A percentile compares a stretch with the other conserved stretches of the same genome.
phyloP scores from a whole-genome alignment of 2,888 invertebrate species.

The Notocelia uddmanniana region DNA sequence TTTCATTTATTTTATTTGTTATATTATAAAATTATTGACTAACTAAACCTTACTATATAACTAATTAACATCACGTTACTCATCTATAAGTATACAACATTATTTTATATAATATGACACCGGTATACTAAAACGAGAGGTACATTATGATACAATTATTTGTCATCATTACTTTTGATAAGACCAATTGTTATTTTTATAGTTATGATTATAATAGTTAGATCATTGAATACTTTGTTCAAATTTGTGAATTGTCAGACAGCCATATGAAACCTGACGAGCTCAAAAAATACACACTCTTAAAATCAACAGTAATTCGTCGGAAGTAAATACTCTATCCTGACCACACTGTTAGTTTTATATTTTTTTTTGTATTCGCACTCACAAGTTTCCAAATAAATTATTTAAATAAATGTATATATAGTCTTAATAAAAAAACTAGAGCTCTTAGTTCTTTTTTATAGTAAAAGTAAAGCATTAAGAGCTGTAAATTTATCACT shows the following conservation, averaged over 20 bases:
- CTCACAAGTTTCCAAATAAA: not conserved
- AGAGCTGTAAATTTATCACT: not conserved
- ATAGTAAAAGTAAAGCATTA: not conserved
- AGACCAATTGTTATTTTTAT: not conserved
- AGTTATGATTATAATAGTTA: too few relatives aligned
- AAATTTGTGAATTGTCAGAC: too few relatives aligned
- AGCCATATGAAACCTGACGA: not conserved
- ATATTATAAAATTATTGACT: slow-evolving; percentile 25
- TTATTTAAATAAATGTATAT: too few relatives aligned
- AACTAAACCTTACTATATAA: slow-evolving; percentile 17
- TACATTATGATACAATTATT: slow-evolving; percentile 13
- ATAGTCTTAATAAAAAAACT: not conserved
- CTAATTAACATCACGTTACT: slow-evolving; percentile 7
- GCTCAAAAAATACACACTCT: not conserved
- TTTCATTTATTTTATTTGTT: slow-evolving; percentile 11
- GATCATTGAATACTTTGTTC: too few relatives aligned
- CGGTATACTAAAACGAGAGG: slow-evolving; percentile 24
- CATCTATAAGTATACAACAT: not conserved
- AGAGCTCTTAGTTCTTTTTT: not conserved
- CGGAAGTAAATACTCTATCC: not conserved
- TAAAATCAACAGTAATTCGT: not conserved
- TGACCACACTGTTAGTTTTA: not conserved
- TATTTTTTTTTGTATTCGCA: not conserved
- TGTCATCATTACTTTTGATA: not conserved
- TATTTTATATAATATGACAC: slow-evolving; percentile 42